Percentiles rank a stretch among this genome's conserved stretches.
phyloP scores from a whole-genome alignment of 2,113 vertebrate genomes.

The Tursiops truncatus region DNA sequence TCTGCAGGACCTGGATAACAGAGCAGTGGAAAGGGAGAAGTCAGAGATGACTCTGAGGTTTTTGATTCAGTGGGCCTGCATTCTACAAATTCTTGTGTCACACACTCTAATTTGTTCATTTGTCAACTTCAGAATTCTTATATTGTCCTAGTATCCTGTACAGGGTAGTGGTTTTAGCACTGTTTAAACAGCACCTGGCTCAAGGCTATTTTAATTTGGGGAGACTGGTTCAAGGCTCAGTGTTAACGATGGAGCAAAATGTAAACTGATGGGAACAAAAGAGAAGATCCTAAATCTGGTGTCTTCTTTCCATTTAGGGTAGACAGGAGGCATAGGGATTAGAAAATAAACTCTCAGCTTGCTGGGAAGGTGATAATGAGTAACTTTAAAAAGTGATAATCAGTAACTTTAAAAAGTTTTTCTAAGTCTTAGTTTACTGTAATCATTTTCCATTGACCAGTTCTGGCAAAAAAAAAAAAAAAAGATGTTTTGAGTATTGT shows the following conservation, averaged over 20 bases:
- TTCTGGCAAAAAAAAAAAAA: background rate
- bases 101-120: background rate
- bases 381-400: background rate
- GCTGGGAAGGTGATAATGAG: background rate
- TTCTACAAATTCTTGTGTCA: background rate
- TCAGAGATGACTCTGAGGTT: background rate
- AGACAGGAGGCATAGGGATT: background rate
- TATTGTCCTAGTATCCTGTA: background rate
- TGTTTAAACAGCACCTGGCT: background rate
- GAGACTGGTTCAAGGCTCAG: background rate
- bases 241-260: background rate
- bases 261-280: background rate
- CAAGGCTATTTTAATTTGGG: constrained; percentile 1
- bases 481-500: constrained; percentile 8
- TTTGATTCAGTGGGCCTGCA: background rate
- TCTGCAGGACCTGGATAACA: background rate
- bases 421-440: background rate
- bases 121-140: background rate
- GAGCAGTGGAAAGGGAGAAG: background rate
- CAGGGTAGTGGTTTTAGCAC: background rate
- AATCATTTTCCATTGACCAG: background rate
- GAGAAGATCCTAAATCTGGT: background rate
- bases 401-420: constrained; percentile 1
- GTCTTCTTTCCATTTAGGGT: background rate
- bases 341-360: background rate